phyloP scores from a whole-genome alignment of 2,888 invertebrate species.

The Aquatica leii region DNA sequence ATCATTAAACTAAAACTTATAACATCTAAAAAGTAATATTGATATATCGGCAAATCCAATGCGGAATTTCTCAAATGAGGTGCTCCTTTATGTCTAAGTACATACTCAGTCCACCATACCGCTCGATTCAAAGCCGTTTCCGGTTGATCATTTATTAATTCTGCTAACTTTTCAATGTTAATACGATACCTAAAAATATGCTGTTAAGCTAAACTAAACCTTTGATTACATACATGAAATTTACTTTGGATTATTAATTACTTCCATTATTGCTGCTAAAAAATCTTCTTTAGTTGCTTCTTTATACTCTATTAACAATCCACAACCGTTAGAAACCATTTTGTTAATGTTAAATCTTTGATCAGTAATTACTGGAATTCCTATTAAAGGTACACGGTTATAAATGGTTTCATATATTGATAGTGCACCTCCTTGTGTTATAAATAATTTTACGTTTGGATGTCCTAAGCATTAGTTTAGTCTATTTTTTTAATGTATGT shows the following conservation, averaged over 20 bases:
- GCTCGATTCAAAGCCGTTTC: slow-evolving; percentile 46
- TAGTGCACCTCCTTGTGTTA: slow-evolving; percentile 62
- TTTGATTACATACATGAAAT: background rate
- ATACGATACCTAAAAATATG: slow-evolving; percentile 44
- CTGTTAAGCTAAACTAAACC: background rate
- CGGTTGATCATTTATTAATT: slow-evolving; percentile 45
- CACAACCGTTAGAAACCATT: slow-evolving; percentile 47
- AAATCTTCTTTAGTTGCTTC: slow-evolving; percentile 49
- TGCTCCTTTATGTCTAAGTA: slow-evolving; percentile 47
- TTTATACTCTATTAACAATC: slow-evolving; percentile 50
- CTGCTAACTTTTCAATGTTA: slow-evolving; percentile 31
- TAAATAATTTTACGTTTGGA: slow-evolving; percentile 60
- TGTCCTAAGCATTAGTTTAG: slow-evolving; percentile 47
- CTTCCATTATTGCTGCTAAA: slow-evolving; percentile 45
- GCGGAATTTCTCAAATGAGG: slow-evolving; percentile 40
- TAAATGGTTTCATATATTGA: slow-evolving; percentile 61
- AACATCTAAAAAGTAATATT: slow-evolving; percentile 44
- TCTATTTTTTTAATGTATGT: no score
- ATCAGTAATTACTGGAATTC: slow-evolving; percentile 59
- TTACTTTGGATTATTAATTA: slow-evolving; percentile 34
- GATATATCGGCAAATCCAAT: slow-evolving; percentile 38
- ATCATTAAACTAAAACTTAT: slow-evolving; percentile 17
- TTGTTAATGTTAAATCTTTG: slow-evolving; percentile 55
- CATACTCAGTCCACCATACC: slow-evolving; percentile 51
- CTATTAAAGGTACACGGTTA: slow-evolving; percentile 58